phyloP scores from a whole-genome alignment of 2,113 vertebrate genomes.

The Drymodes brunneopygia region DNA sequence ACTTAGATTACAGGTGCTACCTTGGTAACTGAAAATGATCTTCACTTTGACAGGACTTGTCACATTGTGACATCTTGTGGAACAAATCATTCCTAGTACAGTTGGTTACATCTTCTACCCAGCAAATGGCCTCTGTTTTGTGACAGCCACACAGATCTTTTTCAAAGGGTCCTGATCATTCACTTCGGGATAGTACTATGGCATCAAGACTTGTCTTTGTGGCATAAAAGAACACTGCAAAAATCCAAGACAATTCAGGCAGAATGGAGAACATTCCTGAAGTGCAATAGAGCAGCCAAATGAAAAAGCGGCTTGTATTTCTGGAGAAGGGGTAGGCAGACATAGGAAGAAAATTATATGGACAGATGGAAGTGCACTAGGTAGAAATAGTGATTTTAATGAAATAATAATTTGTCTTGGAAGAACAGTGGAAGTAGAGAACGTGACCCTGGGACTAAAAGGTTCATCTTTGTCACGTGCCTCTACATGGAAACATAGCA shows the following conservation, averaged over 20 bases:
- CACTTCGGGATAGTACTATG: rapidly evolving
- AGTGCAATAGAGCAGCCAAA: neutral
- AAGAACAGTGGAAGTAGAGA: neutral
- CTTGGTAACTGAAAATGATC: neutral
- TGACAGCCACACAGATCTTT: neutral
- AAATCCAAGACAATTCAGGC: neutral
- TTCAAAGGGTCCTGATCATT: neutral
- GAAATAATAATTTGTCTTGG: neutral
- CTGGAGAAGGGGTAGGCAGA: neutral
- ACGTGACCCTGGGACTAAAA: neutral
- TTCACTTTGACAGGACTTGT: neutral
- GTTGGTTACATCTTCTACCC: neutral
- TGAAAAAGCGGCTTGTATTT: neutral
- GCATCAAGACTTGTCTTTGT: neutral
- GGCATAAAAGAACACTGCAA: neutral
- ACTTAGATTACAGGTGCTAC: neutral
- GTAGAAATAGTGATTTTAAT: neutral
- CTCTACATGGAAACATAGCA: neutral
- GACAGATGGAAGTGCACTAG: neutral
- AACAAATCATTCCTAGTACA: neutral
- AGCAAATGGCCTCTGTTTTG: neutral
- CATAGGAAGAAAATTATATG: neutral
- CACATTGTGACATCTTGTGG: neutral
- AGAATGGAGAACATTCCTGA: neutral
- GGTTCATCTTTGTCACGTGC: neutral